Base-by-base conservation (phyloP, 2,888 invertebrate species). In the Epiperipatus broadwayi region DNA sequence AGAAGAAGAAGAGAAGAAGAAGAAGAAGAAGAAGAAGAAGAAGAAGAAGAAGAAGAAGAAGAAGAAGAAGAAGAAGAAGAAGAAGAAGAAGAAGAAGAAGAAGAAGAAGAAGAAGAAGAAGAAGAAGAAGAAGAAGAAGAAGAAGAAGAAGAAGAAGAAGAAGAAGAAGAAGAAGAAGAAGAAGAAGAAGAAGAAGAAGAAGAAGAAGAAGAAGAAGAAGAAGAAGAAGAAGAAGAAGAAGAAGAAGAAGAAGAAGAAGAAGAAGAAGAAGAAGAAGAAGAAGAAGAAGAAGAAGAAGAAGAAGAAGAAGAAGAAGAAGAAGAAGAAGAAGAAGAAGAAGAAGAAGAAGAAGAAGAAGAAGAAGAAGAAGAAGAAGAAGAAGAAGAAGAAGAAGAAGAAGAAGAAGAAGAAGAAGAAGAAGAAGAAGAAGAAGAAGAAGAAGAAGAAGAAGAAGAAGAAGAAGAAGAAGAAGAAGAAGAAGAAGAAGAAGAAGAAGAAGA, bases 31-130 rank as follows among this genome's bases (percentile, higher is more conserved):
- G 25, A 35, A 28, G 7, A 12, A 40, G 41, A 41, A 21, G 40
- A 22, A 41, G 40, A 40, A 14, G 21, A 25, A 40, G 39, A 41
- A 18, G 25, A 22, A 41, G 21, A 40, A 25, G 21, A 18, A 40
- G 38, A 22, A 39, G 21, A 22, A 41, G 39, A 40, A 22, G 21
- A 39, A 40, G 39, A 41, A 39, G 25, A 22, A 41, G 39, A 40
- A 25, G 10, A 29, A 29, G 27, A 41, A 29, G 30, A 19, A 41
- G 40, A 20, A 39, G 14, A 30, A 32, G 40, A 10, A 3, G 12
- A 8, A 31, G 14, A 8, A 31, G 31, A 31, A 12, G 14, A 32
- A 21, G 16, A 39, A 30, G 31, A 18, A 22, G 31, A 19, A 32
- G 41, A 40, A 3, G 30, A 31, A 21, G 40, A 33, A 30, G 37